Percentiles rank a stretch among this genome's conserved stretches.
Evolutionary conservation across 2,888 invertebrate genomes (phyloP).

Genomic region (Netelia virgata): DNA sequence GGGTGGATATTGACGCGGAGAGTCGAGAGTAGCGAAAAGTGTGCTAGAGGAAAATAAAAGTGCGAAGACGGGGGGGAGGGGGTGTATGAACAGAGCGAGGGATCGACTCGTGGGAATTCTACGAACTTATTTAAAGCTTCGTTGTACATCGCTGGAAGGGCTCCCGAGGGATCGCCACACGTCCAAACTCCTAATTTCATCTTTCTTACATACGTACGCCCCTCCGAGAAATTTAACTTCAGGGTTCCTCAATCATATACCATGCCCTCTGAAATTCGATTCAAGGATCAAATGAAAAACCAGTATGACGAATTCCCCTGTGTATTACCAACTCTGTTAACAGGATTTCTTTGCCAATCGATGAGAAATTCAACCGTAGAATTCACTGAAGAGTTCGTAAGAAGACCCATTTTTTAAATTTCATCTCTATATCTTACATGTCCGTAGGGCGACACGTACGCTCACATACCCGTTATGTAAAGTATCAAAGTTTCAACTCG

Average conservation of each 20-base stretch:
- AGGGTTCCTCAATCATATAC: neutral
- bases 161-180: conserved; percentile 37
- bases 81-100: neutral
- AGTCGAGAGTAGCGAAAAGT: neutral
- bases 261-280: conserved; percentile 27
- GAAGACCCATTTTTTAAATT: neutral
- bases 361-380: conserved; percentile 3
- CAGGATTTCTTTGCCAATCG: conserved; percentile 17
- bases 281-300: conserved; percentile 47
- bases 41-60: neutral
- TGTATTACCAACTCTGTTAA: conserved; percentile 10
- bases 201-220: neutral
- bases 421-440: neutral
- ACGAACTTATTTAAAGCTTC: conserved; percentile 40
- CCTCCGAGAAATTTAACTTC: neutral
- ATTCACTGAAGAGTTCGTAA: neutral
- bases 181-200: conserved; percentile 42
- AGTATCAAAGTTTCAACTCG: conserved; percentile 26
- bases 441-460: neutral
- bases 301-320: conserved; percentile 1
- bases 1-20: neutral
- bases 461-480: neutral
- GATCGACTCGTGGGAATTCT: conserved; percentile 37
- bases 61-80: too few relatives aligned
- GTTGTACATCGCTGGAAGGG: neutral